Evolutionary conservation across 2,113 vertebrate genomes (phyloP).

Genomic region (Octodon degus): DNA sequence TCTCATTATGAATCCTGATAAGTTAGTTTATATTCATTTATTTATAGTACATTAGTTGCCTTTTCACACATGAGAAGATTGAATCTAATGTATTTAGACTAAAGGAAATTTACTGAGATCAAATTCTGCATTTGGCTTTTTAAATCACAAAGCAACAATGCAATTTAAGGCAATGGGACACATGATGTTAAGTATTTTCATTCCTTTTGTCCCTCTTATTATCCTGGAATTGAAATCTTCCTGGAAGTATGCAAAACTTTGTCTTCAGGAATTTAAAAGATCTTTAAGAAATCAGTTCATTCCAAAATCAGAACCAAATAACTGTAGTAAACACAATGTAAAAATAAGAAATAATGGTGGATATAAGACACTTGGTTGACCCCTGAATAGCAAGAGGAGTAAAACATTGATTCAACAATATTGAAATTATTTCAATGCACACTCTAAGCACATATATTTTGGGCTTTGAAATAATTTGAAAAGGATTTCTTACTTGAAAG

Average conservation of each 20-base stretch:
- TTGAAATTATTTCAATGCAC: neutral
- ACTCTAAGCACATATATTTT: neutral
- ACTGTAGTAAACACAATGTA: constrained; percentile 56
- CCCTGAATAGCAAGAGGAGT: neutral
- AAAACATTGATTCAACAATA: neutral
- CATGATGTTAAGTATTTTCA: neutral
- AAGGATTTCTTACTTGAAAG: neutral
- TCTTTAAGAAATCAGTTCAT: neutral
- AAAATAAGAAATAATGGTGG: constrained; percentile 28
- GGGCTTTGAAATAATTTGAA: neutral
- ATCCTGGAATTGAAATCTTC: constrained; percentile 31
- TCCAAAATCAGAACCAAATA: neutral
- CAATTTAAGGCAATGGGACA: neutral
- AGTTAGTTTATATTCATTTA: constrained; percentile 74
- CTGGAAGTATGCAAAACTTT: rapidly evolving
- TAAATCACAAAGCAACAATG: constrained; percentile 40
- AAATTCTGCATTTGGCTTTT: constrained; percentile 56
- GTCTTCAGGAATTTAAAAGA: rapidly evolving
- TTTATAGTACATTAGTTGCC: constrained; percentile 64
- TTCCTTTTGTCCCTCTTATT: neutral
- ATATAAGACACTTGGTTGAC: constrained; percentile 8
- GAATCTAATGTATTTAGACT: constrained; percentile 65
- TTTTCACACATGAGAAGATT: constrained; percentile 69
- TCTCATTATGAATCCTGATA: constrained; percentile 72
- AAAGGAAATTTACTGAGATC: constrained; percentile 51